A percentile compares a stretch with the other conserved stretches of the same genome.
phyloP scores from a whole-genome alignment of 2,888 invertebrate genomes.

The Chymomyza fuscimana region DNA sequence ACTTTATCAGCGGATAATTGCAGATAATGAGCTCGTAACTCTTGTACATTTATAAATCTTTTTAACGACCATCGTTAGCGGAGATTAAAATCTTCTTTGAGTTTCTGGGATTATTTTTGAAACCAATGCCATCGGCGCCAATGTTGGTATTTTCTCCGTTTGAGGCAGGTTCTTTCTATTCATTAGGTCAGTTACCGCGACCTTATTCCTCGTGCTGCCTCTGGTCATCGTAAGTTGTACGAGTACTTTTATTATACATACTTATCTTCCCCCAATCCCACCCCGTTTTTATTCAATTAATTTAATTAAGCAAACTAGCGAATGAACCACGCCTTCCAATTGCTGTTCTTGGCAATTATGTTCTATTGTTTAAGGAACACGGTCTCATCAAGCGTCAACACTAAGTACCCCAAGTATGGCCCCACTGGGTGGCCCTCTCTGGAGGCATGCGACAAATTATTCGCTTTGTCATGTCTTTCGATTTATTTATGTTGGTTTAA shows the following conservation, averaged over 20 bases:
- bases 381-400: background rate
- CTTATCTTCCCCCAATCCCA: background rate
- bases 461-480: constrained; percentile 32
- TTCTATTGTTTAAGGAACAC: constrained; percentile 57
- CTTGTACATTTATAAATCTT: too few relatives aligned
- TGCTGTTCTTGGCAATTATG: constrained; percentile 47
- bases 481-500: constrained; percentile 49
- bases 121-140: too few relatives aligned
- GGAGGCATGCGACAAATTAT: constrained; percentile 2
- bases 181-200: too few relatives aligned
- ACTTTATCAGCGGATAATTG: too few relatives aligned
- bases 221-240: background rate
- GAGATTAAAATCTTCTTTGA: too few relatives aligned
- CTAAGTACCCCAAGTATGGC: constrained; percentile 33
- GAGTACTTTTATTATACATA: background rate
- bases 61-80: too few relatives aligned
- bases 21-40: too few relatives aligned
- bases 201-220: background rate
- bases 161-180: too few relatives aligned
- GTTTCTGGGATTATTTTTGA: too few relatives aligned
- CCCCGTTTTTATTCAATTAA: constrained; percentile 41
- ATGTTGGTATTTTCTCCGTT: too few relatives aligned
- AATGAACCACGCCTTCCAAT: constrained; percentile 50
- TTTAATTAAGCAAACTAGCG: constrained; percentile 49
- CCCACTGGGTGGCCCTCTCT: background rate